These are phyloP conservation scores for Danio tinwini DNA, from an alignment of 2,797 vertebrate genomes.

Conservation along the genomic window DNA sequence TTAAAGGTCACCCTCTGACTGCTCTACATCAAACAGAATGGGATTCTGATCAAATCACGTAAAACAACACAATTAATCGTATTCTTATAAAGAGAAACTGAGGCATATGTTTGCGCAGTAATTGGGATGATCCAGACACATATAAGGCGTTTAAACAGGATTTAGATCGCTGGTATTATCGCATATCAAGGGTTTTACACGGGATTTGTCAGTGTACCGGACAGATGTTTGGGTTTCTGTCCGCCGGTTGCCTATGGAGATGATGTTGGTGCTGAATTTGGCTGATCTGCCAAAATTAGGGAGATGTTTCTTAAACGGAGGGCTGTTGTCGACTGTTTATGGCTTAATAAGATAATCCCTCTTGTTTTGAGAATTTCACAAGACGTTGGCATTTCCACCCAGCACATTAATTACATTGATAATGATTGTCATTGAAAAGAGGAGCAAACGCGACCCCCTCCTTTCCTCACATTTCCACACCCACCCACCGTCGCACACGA, in stretches of 20 bases:
- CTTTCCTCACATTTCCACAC: slow-evolving; percentile 46
- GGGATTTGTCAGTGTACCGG: slow-evolving; percentile 23
- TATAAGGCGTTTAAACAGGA: slow-evolving; percentile 24
- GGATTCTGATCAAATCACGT: background rate
- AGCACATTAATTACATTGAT: slow-evolving; percentile 38
- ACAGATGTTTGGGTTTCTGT: slow-evolving; percentile 42
- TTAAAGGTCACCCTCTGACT: slow-evolving; percentile 15
- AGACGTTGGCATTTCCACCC: slow-evolving; percentile 36
- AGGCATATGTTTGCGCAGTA: slow-evolving; percentile 18
- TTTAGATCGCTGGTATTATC: slow-evolving; percentile 33
- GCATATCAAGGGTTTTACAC: background rate
- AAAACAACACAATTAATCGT: slow-evolving; percentile 10
- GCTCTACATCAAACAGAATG: background rate
- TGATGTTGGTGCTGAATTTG: slow-evolving; percentile 25
- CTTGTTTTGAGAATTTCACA: slow-evolving; percentile 24
- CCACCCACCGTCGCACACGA: slow-evolving; percentile 41
- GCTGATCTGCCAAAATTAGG: slow-evolving; percentile 5
- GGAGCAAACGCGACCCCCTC: slow-evolving; percentile 40
- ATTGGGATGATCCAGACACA: slow-evolving; percentile 31
- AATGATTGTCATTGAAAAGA: slow-evolving; percentile 58
- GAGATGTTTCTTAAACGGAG: background rate
- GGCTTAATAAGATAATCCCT: background rate
- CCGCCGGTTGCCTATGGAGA: slow-evolving; percentile 33
- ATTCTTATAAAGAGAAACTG: background rate
- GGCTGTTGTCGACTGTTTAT: background rate